Base-by-base conservation (phyloP, 1,140 invertebrate species). In the Carcinoscorpius rotundicauda region DNA sequence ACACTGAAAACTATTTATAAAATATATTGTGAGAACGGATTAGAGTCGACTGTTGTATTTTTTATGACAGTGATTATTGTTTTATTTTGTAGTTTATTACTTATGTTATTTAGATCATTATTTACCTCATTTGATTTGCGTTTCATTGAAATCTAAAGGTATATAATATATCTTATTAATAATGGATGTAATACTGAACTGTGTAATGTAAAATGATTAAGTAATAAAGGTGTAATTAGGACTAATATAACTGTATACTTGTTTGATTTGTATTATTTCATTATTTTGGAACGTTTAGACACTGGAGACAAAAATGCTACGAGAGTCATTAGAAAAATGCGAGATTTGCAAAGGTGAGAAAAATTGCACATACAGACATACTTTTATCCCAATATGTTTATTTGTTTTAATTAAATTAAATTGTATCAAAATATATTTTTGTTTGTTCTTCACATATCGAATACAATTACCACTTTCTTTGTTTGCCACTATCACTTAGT, bases 281-380 rank as follows among this genome's bases (percentile, higher is more conserved):
- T 29, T 29, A 29, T 29, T 29, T 29, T 29, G 29, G 29, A 11
- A 10, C 29, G 77, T 78, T 68, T 83, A 93, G 82, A 84, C 85
- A 60, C 76, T 81, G 67, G 87, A 88, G 73, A 87, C 88, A 9
- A 80, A 85, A 64, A 76, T 81, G 62, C 78, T 93, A 61, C 81
- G 86, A 48, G 81, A 83, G 65, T 78, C 89, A 49, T 77, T 93
- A 55, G 86, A 88, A 75, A 84, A 87, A 69, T 93, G 90, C 75
- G 87, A 87, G 63, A 82, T 85, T 67, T 88, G 88, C 67, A 76
- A 76, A 72, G 56, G 73, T 74, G 72, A 70, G 70, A 65, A 52
- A 6, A 53, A 11, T 52, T 56, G 29, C 29, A 51, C 9, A 4
- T 49, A 49, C 9, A 5, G 51, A 29, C 52, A 29, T 29, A 29